Evolutionary conservation across 2,797 vertebrate species (phyloP), one percentile per base, ranked within the genome.

Genomic region (Pelodytes ibericus): DNA sequence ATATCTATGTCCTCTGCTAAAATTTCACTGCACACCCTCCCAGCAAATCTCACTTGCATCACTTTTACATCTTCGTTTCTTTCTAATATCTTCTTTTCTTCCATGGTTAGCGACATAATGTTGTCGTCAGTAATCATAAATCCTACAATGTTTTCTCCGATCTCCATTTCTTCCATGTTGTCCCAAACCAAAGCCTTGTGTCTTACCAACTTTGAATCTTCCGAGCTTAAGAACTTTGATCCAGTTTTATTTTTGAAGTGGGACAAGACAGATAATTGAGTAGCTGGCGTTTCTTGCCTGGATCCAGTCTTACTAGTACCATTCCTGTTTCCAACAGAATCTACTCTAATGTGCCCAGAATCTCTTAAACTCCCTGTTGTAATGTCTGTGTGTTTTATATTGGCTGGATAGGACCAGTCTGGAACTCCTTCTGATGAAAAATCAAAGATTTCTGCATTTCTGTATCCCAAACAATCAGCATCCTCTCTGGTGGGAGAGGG

Each of bases 401-500:
- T 0, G 8, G 11, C 9, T 6, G 51, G 39, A 56, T 39, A 53
- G 9, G 51, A 58, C 51, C 68, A 64, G 22, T 65, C 27, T 20
- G 24, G 18, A 31, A 44, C 22, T 18, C 58, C 10, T 44, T 26
- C 64, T 6, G 26, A 1, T 9, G 27, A 51, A 24, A 27, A 57
- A 31, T 66, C 22, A 53, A 9, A 27, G 11, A 15, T 36, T 33
- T 13, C 51, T 25, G 24, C 1, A 44, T 33, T 22, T 58, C 4
- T 33, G 36, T 29, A 24, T 36, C 10, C 22, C 11, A 20, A 25
- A 9, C 22, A 20, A 86, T 88, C 85, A 68, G 76, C 80, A 59
- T 72, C 86, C 71, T 81, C 84, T 76, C 90, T 91, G 18, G 87
- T 82, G 2, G 86, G 84, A 58, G 90, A 81, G 0, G 87, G 80